phyloP scores from a whole-genome alignment of 2,113 vertebrate genomes.

The Phoxinus phoxinus region DNA sequence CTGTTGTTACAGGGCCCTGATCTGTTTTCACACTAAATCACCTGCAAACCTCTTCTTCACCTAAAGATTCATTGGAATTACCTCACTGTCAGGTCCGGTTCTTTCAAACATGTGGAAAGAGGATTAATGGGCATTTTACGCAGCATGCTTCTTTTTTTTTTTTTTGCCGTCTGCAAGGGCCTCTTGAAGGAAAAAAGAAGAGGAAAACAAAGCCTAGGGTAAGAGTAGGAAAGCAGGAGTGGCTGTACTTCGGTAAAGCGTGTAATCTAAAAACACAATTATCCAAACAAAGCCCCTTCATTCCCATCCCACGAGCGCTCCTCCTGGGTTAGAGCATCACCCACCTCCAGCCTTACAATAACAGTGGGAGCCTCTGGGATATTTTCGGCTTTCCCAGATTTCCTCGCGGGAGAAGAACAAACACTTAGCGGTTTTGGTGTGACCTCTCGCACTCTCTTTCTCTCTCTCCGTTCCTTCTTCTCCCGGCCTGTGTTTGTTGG shows the following conservation, averaged over 20 bases:
- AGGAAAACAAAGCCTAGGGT: conserved; percentile 67
- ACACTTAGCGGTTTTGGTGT: conserved; percentile 67
- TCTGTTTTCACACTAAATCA: conserved; percentile 48
- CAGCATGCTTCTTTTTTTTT: conserved; percentile 16
- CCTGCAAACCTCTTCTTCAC: conserved; percentile 47
- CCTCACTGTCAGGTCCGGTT: conserved; percentile 62
- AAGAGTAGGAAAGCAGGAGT: conserved; percentile 70
- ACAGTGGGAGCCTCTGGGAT: conserved; percentile 71
- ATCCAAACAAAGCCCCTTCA: conserved; percentile 75
- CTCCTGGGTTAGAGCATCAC: conserved; percentile 75
- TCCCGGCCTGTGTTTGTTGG: conserved; percentile 70
- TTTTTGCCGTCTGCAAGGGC: conserved; percentile 51
- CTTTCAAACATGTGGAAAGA: conserved; percentile 68
- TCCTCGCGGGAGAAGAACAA: conserved; percentile 61
- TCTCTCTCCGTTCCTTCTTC: conserved; percentile 21
- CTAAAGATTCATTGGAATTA: conserved; percentile 49
- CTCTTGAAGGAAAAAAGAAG: conserved; percentile 33
- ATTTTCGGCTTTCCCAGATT: conserved; percentile 79
- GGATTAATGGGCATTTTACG: conserved; percentile 55
- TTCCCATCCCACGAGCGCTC: conserved; percentile 68
- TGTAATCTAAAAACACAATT: conserved; percentile 72
- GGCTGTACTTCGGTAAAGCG: conserved; percentile 73
- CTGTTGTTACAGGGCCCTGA: conserved; percentile 25
- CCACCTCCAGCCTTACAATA: conserved; percentile 77
- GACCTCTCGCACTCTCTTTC: conserved; percentile 41